phyloP scores from a whole-genome alignment of 2,888 invertebrate genomes.

The Drosophila histrio region DNA sequence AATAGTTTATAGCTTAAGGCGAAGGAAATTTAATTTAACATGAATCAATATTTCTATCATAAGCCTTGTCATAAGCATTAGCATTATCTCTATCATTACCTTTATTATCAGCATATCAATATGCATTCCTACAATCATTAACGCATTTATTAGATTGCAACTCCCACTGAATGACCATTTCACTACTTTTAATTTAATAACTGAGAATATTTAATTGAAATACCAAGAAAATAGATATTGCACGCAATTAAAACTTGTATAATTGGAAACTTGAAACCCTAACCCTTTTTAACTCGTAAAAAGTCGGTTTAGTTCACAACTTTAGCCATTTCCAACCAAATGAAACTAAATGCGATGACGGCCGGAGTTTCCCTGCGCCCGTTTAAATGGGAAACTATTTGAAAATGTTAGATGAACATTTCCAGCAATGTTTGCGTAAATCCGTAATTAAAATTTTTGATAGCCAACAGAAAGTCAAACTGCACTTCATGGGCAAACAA shows the following conservation, averaged over 20 bases:
- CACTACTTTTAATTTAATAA: background rate
- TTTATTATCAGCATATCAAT: background rate
- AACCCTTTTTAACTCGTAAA: constrained; percentile 7
- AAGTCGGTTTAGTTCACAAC: constrained; percentile 6
- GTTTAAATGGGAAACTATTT: constrained; percentile 29
- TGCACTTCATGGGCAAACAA: constrained; percentile 55
- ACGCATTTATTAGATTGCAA: background rate
- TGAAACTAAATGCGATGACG: constrained; percentile 24
- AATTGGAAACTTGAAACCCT: constrained; percentile 18
- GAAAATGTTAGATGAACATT: constrained; percentile 31
- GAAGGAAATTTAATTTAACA: no score
- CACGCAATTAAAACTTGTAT: constrained; percentile 23
- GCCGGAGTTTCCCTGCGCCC: background rate
- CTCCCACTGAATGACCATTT: background rate
- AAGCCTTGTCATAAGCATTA: background rate
- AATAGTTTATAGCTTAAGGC: no score
- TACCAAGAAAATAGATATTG: constrained; percentile 6
- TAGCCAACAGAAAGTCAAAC: constrained; percentile 36
- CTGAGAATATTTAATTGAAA: background rate
- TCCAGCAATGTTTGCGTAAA: constrained; percentile 58
- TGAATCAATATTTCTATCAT: no score
- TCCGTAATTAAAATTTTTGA: constrained; percentile 61
- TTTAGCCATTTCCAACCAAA: constrained; percentile 20
- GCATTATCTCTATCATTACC: background rate
- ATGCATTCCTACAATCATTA: background rate